Evolutionary conservation across 2,888 invertebrate genomes (phyloP).

Genomic region (Dione vanillae): DNA sequence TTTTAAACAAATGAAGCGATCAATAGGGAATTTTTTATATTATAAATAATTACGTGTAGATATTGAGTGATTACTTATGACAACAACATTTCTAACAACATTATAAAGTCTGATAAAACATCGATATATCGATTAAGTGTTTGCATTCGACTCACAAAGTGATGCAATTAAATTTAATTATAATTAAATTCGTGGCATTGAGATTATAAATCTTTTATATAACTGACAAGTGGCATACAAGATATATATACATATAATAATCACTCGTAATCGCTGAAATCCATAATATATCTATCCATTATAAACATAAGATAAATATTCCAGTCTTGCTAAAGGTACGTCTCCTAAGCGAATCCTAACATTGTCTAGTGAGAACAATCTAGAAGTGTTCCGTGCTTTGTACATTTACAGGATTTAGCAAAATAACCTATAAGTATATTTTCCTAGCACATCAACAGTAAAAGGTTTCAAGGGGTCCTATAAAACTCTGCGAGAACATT

Average conservation of each 20-base stretch:
- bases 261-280: conserved; percentile 23
- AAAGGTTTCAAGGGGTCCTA: conserved; percentile 50
- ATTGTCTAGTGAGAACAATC: conserved; percentile 64
- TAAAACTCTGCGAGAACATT: conserved; percentile 55
- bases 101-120: conserved; percentile 2
- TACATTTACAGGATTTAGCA: conserved; percentile 80
- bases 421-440: conserved; percentile 51
- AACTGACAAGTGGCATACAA: not conserved
- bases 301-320: conserved; percentile 55
- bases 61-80: conserved; percentile 23
- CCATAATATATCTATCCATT: conserved; percentile 39
- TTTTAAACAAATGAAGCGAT: conserved; percentile 55
- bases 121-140: conserved; percentile 13
- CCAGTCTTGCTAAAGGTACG: conserved; percentile 61
- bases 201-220: conserved; percentile 2
- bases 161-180: not conserved
- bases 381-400: conserved; percentile 70
- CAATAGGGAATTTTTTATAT: conserved; percentile 48
- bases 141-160: not conserved
- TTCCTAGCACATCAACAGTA: conserved; percentile 37
- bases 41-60: conserved; percentile 42
- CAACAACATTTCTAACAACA: not conserved
- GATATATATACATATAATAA: not conserved
- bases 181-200: conserved; percentile 13
- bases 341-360: conserved; percentile 61